Evolutionary conservation across 1,140 invertebrate species (phyloP), one percentile per base, ranked within the genome.

Genomic region (Helicoverpa zea): DNA sequence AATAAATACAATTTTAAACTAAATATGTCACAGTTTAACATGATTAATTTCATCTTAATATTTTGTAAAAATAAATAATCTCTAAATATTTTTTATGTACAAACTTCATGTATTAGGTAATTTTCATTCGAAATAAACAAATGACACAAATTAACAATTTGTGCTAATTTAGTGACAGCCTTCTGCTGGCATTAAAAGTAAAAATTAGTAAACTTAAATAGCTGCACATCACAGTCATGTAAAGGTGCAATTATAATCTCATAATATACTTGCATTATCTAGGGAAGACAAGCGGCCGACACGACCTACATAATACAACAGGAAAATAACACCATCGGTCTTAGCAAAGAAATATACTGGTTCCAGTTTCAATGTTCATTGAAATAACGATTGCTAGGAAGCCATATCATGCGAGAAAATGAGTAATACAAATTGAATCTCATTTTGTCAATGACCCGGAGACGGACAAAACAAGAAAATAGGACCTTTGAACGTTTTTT

Each of bases 1-100:
- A 68, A 78, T 78, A 78, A 78, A 78, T 78, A 78, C 47, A 66
- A 54, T 54, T 51, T 52, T 61, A 51, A 47, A 76, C n/a, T 63
- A 77, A 52, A 64, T 64, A 30, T 73, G 51, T 68, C 30, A 16
- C 56, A 7, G 18, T 51, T 14, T 10, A 18, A 58, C 11, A 64
- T 77, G 64, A 64, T 54, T 77, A 64, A 64, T 74, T 52, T 74
- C 51, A 52, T 73, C 13, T 5, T 64, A 49, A 52, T 58, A 78
- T 35, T 54, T 54, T 16, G 18, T 30, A 59, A 13, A 43, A 35
- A 76, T 66, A 77, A 66, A 77, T 64, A 64, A 16, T n/a, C n/a
- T 77, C 61, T 35, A 77, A 77, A 66, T 2, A 43, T 64, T 43
- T 18, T 23, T 58, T 77, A 77, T 63, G 23, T 77, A 77, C 75